A percentile compares a stretch with the other conserved stretches of the same genome.
These are phyloP conservation scores for Nesospiza acunhae DNA, from an alignment of 2,113 vertebrate genomes.

Conservation along the genomic window DNA sequence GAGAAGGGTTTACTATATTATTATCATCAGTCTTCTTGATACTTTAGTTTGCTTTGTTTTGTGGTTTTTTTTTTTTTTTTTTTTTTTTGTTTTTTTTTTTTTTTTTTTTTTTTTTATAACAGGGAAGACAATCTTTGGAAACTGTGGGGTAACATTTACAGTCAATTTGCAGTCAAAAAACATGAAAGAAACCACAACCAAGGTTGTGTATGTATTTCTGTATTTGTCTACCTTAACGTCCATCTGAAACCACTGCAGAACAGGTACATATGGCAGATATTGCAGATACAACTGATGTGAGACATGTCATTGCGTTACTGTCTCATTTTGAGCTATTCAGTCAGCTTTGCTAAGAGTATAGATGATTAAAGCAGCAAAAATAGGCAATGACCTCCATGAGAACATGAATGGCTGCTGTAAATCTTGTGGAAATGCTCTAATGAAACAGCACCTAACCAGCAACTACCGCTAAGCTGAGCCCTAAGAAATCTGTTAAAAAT, in stretches of 20 bases:
- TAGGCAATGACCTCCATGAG: not conserved
- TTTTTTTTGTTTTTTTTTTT: not conserved
- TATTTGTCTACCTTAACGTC: not conserved
- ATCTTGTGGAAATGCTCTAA: not conserved
- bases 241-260: not conserved
- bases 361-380: not conserved
- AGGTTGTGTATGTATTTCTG: accelerated
- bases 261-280: accelerated
- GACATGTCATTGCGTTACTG: not conserved
- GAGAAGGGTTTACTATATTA: not conserved
- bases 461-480: not conserved
- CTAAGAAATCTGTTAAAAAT: not conserved
- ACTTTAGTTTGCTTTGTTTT: too few relatives aligned
- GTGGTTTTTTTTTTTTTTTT: too few relatives aligned
- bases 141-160: not conserved
- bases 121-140: not conserved
- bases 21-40: not conserved
- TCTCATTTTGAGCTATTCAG: not conserved
- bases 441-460: not conserved
- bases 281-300: not conserved
- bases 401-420: not conserved
- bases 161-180: not conserved
- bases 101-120: not conserved
- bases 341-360: not conserved
- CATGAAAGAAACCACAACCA: not conserved